Evolutionary conservation across 1,140 invertebrate genomes (phyloP), one percentile per base, ranked within the genome.

Genomic region (Whitmania pigra): DNA sequence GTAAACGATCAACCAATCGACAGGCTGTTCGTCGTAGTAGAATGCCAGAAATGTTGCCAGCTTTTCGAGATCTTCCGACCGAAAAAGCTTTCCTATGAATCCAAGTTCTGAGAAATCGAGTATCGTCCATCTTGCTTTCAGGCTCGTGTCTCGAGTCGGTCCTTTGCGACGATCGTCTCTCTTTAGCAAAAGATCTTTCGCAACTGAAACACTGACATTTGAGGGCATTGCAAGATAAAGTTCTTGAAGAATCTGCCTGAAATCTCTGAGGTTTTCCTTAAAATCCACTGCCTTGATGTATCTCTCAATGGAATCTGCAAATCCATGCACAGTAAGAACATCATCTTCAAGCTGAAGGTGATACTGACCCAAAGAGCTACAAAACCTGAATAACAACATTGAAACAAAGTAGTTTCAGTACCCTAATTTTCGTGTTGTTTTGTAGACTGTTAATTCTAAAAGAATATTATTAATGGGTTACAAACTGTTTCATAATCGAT

Each of bases 281-380:
- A 53, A 53, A 63, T 63, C 11, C 29, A 63, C 22, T 71, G 60
- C 7, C 20, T 70, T 29, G 3, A 82, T 76, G 60, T 77, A 79
- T 25, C 74, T 70, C 60, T 76, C 76, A 49, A 81, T 80, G 29
- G 78, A 77, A 20, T 75, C 73, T 11, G 79, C 55, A 72, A 78
- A 82, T 72, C 78, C 74, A 5, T 74, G 67, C 5, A 79, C 79
- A 11, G 75, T 73, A n/a, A 78, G 72, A 2, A 82, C 79, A 73
- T 82, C 81, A 74, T 82, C 81, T 60, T 82, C 80, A 11, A 82
- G 70, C 71, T 82, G 79, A 27, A 82, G 55, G 74, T 82, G 81
- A 72, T 78, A 82, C 15, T 73, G 68, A 2, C 78, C 78, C 18
- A 80, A 43, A 20, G 77, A 76, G 67, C 74, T 73, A 5, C 77